Evolutionary conservation across 2,113 vertebrate genomes (phyloP), one percentile per base, ranked within the genome.

Genomic region (Kryptolebias marmoratus): DNA sequence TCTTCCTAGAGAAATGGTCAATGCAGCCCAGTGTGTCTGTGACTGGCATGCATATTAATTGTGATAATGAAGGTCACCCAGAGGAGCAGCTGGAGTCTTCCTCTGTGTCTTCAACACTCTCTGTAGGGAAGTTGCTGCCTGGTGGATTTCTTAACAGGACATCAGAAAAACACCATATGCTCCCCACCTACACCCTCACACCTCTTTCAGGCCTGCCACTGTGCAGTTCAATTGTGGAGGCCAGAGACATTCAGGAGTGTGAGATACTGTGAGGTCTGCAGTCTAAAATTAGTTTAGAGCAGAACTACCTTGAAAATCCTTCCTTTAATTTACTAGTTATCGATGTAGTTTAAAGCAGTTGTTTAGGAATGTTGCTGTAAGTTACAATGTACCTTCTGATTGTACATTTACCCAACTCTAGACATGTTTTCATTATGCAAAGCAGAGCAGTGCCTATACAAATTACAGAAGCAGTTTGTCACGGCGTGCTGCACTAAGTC

Each of bases 31-130:
- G 54, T 70, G 42, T 73, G 69, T 31, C 68, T 75, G 14, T 91
- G 91, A 92, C 52, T 92, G 92, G 86, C 90, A 71, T 72, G 59
- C 87, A 75, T 91, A 64, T 80, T 93, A 92, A 94, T 93, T 92
- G 82, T 77, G 72, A 42, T 93, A 92, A 94, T 88, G 90, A 94
- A 93, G 89, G 92, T 93, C 90, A 92, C 84, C 85, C 71, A 62
- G 70, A 73, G 77, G 75, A 90, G 79, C 92, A 88, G 91, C 89
- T 89, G 91, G 92, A 90, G 77, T 77, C 73, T 45, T 44, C 71
- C 66, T 85, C 73, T 90, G 85, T 90, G 54, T 79, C 76, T 82
- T 75, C 88, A 88, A 92, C 88, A 91, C 47, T 77, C 82, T 75
- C 88, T 71, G 82, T 80, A 67, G 84, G 87, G 69, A 75, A 74